phyloP scores from a whole-genome alignment of 2,888 invertebrate genomes.

The Myathropa florea region DNA sequence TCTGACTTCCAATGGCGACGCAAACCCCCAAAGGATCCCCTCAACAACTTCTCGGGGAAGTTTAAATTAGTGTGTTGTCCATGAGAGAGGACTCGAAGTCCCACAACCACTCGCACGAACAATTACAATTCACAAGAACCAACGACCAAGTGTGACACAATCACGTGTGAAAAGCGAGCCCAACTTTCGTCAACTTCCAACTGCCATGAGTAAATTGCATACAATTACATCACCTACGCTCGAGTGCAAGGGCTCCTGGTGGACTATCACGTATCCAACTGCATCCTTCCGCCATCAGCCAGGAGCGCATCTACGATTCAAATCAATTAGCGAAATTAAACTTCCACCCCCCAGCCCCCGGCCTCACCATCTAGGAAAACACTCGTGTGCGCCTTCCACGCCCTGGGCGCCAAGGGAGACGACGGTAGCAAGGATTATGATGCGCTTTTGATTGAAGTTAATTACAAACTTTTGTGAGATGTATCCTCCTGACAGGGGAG shows the following conservation, averaged over 20 bases:
- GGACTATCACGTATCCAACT: neutral
- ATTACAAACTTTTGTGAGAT: constrained; percentile 18
- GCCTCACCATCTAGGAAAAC: no score
- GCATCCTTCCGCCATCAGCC: neutral
- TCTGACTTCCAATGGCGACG: neutral
- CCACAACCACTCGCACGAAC: neutral
- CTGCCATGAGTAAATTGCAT: neutral
- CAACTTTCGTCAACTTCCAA: neutral
- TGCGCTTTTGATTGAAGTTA: constrained; percentile 28
- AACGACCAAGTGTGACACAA: neutral
- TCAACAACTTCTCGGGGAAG: neutral
- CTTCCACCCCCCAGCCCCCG: neutral
- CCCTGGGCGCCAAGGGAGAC: neutral
- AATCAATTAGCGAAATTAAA: neutral
- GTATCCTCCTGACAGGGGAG: neutral
- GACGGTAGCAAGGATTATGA: neutral
- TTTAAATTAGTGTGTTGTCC: neutral
- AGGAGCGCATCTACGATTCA: neutral
- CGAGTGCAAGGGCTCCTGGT: neutral
- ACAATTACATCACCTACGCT: neutral
- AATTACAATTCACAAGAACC: neutral
- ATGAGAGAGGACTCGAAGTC: neutral
- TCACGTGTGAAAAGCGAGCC: neutral
- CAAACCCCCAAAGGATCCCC: neutral
- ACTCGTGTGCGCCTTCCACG: no score